Conservation (phyloP, 2,888 invertebrate species). For the Chrysolina haemoptera region DNA sequence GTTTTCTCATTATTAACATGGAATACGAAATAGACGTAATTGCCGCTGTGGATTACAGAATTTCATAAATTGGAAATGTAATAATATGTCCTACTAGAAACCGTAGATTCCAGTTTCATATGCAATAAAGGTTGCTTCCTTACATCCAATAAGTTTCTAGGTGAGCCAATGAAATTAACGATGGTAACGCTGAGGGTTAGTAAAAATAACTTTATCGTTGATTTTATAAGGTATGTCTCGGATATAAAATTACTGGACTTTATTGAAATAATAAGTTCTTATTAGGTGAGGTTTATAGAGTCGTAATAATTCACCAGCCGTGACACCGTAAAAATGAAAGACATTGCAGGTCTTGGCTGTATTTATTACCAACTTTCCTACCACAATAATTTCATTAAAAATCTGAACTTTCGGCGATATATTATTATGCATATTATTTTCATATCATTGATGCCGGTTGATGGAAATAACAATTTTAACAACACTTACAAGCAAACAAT, state of each 20-base stretch:
- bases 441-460: no score
- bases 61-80: conserved; percentile 41
- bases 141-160: conserved; percentile 3
- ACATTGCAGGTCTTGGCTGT: background rate
- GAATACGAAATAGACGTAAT: conserved; percentile 54
- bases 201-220: conserved; percentile 24
- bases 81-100: conserved; percentile 17
- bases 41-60: conserved; percentile 49
- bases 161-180: conserved; percentile 10
- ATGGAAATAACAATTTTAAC: no score
- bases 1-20: conserved; percentile 53
- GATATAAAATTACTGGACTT: conserved; percentile 23
- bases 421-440: no score
- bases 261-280: conserved; percentile 22
- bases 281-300: conserved; percentile 24
- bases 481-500: no score
- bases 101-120: conserved; percentile 12
- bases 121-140: conserved; percentile 20
- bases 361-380: no score
- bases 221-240: conserved; percentile 19
- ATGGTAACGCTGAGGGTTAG: background rate
- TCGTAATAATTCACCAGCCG: conserved; percentile 19
- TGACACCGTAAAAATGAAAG: conserved; percentile 1
- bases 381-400: no score
- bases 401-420: no score